Conservation (phyloP, 2,113 vertebrate species). For the Lepisosteus osseus region DNA sequence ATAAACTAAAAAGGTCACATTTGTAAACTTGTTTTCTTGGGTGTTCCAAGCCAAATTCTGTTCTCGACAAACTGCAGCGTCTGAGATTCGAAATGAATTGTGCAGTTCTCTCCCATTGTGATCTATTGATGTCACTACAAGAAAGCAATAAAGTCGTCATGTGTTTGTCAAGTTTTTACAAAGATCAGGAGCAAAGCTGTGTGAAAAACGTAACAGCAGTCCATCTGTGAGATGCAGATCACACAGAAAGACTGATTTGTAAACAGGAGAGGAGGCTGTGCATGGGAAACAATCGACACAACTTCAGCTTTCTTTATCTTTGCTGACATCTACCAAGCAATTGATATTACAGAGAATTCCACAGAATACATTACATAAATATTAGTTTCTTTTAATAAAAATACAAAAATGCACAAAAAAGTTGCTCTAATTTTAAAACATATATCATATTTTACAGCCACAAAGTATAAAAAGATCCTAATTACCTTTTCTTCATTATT, state of each 20-base stretch:
- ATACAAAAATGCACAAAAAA: too few relatives aligned
- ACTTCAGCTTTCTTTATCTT: background rate
- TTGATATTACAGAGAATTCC: too few relatives aligned
- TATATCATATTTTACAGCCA: too few relatives aligned
- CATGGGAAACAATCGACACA: background rate
- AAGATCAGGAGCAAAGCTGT: constrained; percentile 28
- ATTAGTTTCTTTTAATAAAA: too few relatives aligned
- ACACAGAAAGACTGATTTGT: background rate
- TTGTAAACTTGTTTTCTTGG: background rate
- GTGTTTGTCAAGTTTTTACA: constrained; percentile 38
- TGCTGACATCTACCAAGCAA: background rate
- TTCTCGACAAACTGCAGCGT: background rate
- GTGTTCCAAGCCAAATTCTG: background rate
- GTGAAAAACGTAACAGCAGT: background rate
- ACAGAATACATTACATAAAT: too few relatives aligned
- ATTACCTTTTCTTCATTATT: too few relatives aligned
- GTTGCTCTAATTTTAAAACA: too few relatives aligned
- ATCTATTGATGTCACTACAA: constrained; percentile 40
- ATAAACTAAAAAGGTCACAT: background rate
- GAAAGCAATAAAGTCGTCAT: constrained; percentile 25
- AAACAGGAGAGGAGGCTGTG: background rate
- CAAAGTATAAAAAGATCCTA: too few relatives aligned
- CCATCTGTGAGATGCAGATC: constrained; percentile 13
- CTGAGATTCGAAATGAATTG: constrained; percentile 4
- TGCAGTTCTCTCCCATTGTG: constrained; percentile 24